Base-by-base conservation (phyloP, 2,797 vertebrate species). In the Tauraco hartlaubi region DNA sequence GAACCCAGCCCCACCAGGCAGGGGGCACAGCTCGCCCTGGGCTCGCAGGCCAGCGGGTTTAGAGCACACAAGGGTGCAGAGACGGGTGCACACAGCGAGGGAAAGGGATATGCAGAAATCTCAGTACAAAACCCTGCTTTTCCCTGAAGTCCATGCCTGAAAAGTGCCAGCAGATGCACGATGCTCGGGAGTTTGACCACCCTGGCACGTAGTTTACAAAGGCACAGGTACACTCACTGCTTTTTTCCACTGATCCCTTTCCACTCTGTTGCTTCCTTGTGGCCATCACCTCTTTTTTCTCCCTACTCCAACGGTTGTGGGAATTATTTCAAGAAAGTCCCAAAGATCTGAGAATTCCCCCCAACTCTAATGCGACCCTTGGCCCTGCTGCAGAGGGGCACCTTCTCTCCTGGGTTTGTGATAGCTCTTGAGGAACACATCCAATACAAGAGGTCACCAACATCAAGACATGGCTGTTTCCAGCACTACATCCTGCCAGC, bases 141-240 rank as follows among this genome's bases (percentile, higher is more conserved):
- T 41, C 68, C 56, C 74, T 20, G 25, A 6, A 28, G 51, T 28
- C 12, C n/a, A 2, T 13, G 23, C 33, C 64, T 46, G 23, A 16
- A 8, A 31, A 80, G 64, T 17, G 17, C 8, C 64, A 69, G 35
- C 43, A 19, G 0, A 0, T 0, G 5, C 52, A 33, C 5, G 6
- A 11, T 2, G 51, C 72, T 41, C 15, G 0, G 46, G 21, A 12
- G 35, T n/a, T n/a, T 5, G 46, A 56, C 21, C 76, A 54, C 37
- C 37, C n/a, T 9, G 12, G 17, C 0, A 3, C 1, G 11, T 0
- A 5, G 15, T 28, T 48, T 15, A 43, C 12, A 39, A 33, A 41
- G 35, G 18, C 52, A 35, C 14, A 15, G 20, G 26, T 46, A n/a
- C 19, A 43, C 17, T 15, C 7, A 23, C 31, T 1, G 11, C 7